phyloP scores from a whole-genome alignment of 1,140 invertebrate genomes.

The Lethrus apterus region DNA sequence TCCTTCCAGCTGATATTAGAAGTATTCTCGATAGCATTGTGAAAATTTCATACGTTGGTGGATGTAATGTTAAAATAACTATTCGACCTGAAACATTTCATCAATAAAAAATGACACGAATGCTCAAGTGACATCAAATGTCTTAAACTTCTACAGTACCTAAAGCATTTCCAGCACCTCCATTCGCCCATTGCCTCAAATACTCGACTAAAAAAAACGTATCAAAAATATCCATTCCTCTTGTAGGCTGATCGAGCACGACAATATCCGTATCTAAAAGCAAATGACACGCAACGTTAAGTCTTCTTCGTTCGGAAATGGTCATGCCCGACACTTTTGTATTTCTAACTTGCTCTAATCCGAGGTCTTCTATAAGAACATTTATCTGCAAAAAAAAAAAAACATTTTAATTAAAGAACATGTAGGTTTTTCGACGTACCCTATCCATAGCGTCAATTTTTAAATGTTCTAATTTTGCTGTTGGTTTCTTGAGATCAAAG shows the following conservation, averaged over 20 bases:
- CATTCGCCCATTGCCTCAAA: conserved; percentile 83
- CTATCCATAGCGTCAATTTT: conserved; percentile 57
- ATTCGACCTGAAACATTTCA: conserved; percentile 53
- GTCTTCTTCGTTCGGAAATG: conserved; percentile 72
- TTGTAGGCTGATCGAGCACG: conserved; percentile 80
- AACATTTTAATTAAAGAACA: conserved; percentile 1
- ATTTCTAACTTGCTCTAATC: conserved; percentile 73
- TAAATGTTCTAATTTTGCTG: conserved; percentile 47
- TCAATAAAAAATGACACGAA: conserved; percentile 4
- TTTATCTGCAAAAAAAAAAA: conserved; percentile 58
- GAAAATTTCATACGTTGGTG: conserved; percentile 91
- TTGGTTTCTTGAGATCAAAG: conserved; percentile 58
- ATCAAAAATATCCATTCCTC: conserved; percentile 93
- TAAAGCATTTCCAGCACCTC: conserved; percentile 48
- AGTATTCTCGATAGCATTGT: conserved; percentile 86
- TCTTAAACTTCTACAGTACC: conserved; percentile 16
- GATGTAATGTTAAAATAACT: conserved; percentile 86
- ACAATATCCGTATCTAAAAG: conserved; percentile 77
- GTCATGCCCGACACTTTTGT: conserved; percentile 74
- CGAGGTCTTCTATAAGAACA: conserved; percentile 81
- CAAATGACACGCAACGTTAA: conserved; percentile 83
- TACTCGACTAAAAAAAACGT: conserved; percentile 93
- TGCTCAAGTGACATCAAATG: not conserved
- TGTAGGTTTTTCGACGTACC: conserved; percentile 35
- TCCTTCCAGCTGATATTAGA: conserved; percentile 78